Percentiles rank a stretch among this genome's conserved stretches.
Evolutionary conservation across 1,140 invertebrate species (phyloP).

Genomic region (Meloidogyne floridensis): DNA sequence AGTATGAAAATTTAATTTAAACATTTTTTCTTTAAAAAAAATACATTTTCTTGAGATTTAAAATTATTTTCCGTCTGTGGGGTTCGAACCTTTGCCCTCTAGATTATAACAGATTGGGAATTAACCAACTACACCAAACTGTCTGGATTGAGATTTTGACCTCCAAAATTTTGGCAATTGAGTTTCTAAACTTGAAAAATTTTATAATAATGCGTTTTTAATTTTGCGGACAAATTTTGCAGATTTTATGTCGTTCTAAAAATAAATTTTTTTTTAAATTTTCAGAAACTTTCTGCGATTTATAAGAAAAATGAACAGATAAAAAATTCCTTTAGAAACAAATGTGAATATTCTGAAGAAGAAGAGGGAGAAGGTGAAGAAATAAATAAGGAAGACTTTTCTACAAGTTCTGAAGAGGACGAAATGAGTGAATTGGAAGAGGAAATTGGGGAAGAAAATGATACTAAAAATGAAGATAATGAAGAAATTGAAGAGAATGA

Average conservation of each 20-base stretch:
- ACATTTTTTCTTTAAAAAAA: too few species aligned
- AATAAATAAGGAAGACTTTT: constrained; percentile 16
- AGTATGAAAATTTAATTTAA: too few species aligned
- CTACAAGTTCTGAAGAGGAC: constrained; percentile 6
- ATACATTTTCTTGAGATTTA: not conserved
- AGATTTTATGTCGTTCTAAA: not conserved
- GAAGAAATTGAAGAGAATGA: constrained; percentile 6
- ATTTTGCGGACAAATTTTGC: not conserved
- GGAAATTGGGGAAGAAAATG: not conserved
- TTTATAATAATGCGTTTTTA: too few species aligned
- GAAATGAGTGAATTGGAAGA: constrained; percentile 18
- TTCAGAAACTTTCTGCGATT: constrained; percentile 4
- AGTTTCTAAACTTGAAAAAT: too few species aligned
- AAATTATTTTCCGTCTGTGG: not conserved
- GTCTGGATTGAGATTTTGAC: too few species aligned
- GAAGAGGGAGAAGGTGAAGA: constrained; percentile 31
- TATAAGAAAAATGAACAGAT: constrained; percentile 36
- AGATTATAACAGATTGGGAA: not conserved
- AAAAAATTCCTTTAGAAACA: constrained; percentile 42
- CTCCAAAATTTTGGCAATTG: too few species aligned
- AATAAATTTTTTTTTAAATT: constrained; percentile 1
- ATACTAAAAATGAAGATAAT: constrained; percentile 24
- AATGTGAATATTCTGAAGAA: constrained; percentile 42
- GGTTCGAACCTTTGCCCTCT: not conserved
- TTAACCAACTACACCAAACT: not conserved